A percentile compares a stretch with the other conserved stretches of the same genome.
Evolutionary conservation across 2,888 invertebrate genomes (phyloP).

Genomic region (Melipona bicolor): DNA sequence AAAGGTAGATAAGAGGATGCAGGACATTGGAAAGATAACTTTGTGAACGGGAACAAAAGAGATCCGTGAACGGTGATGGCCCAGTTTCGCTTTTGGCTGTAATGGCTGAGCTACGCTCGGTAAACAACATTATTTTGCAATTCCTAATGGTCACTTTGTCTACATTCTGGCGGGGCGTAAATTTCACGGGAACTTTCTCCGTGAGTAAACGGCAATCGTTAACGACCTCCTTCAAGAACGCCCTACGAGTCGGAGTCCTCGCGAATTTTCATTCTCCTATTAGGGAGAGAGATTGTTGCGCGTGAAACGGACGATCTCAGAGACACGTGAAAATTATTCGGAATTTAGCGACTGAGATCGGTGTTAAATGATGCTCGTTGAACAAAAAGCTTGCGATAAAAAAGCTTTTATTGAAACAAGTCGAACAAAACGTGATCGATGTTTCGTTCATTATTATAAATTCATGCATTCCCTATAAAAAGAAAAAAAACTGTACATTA

Average conservation of each 20-base stretch:
- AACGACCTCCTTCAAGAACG: constrained; percentile 3
- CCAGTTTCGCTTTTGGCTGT: constrained; percentile 59
- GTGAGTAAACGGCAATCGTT: background rate
- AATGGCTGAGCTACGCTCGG: constrained; percentile 23
- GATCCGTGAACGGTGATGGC: constrained; percentile 60
- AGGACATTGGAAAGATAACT: constrained; percentile 35
- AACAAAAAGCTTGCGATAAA: no score
- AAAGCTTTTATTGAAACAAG: no score
- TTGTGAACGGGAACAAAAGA: constrained; percentile 34
- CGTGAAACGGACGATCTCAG: no score
- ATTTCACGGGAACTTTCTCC: constrained; percentile 10
- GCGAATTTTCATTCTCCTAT: background rate
- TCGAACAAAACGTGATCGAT: no score
- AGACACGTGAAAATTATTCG: no score
- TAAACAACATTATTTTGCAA: constrained; percentile 71
- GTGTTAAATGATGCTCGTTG: no score
- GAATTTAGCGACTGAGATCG: no score
- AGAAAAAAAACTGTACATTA: no score
- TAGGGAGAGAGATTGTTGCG: no score
- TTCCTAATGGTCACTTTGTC: constrained; percentile 39
- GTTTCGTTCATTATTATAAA: no score
- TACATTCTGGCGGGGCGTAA: constrained; percentile 5
- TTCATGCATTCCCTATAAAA: no score
- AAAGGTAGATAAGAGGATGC: constrained; percentile 1
- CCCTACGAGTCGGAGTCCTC: background rate